Evolutionary conservation across 2,888 invertebrate species (phyloP).

Genomic region (Cataglyphis livida): DNA sequence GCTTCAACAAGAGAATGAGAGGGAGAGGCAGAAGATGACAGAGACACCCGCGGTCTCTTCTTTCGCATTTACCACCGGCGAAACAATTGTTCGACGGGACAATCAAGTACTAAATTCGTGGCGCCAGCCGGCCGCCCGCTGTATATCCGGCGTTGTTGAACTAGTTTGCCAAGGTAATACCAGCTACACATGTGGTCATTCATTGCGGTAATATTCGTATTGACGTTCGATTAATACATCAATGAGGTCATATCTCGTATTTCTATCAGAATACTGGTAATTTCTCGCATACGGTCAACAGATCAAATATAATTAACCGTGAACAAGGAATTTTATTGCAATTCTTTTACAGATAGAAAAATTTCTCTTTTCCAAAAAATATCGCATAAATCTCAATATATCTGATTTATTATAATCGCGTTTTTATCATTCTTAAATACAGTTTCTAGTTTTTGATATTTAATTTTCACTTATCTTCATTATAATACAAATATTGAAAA

Average conservation of each 20-base stretch:
- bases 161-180: conserved; percentile 69
- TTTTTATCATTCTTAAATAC: background rate
- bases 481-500: background rate
- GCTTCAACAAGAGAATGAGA: conserved; percentile 44
- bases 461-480: background rate
- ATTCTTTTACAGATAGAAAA: conserved; percentile 41
- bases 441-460: background rate
- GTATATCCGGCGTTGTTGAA: conserved; percentile 70
- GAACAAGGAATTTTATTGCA: background rate
- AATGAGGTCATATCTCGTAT: conserved; percentile 9
- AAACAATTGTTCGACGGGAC: conserved; percentile 77
- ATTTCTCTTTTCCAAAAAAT: conserved; percentile 28
- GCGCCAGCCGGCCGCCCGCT: conserved; percentile 74
- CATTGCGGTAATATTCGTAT: conserved; percentile 33
- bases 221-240: conserved; percentile 30
- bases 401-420: background rate
- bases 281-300: background rate
- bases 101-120: conserved; percentile 79
- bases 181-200: conserved; percentile 31
- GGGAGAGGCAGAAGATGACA: conserved; percentile 17
- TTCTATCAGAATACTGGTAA: background rate
- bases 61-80: conserved; percentile 70
- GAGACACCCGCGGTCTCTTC: conserved; percentile 44
- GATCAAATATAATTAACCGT: background rate
- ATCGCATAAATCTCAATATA: background rate